A percentile compares a stretch with the other conserved stretches of the same genome.
phyloP scores from a whole-genome alignment of 1,140 invertebrate genomes.

The Choristoneura fumiferana region DNA sequence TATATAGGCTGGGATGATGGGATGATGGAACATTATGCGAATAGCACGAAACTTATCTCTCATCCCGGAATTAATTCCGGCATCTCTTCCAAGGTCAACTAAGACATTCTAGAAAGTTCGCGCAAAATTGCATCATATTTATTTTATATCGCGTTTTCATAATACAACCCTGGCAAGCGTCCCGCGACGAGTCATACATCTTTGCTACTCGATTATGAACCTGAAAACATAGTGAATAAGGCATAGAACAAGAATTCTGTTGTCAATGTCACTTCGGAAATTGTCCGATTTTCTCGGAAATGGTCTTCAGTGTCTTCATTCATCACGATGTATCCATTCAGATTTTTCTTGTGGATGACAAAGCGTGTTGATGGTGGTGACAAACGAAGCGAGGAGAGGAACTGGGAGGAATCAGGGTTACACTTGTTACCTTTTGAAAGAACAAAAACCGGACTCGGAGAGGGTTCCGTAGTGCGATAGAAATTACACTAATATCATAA shows the following conservation, averaged over 20 bases:
- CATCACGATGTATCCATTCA: background rate
- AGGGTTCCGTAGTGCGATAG: too few species aligned
- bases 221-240: background rate
- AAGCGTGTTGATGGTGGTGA: too few species aligned
- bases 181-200: background rate
- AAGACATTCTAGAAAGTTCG: conserved; percentile 5
- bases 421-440: too few species aligned
- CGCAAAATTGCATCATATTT: conserved; percentile 14
- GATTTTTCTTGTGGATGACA: too few species aligned
- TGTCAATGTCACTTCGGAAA: conserved; percentile 1
- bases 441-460: too few species aligned
- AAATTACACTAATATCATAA: too few species aligned
- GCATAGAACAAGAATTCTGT: background rate
- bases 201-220: background rate
- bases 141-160: conserved; percentile 13
- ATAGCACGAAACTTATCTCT: background rate
- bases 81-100: background rate
- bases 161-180: conserved; percentile 5
- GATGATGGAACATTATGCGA: too few species aligned
- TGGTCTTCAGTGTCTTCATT: conserved; percentile 15
- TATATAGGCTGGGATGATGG: too few species aligned
- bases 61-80: background rate
- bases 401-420: too few species aligned
- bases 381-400: too few species aligned
- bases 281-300: conserved; percentile 5